Evolutionary conservation across 2,888 invertebrate species (phyloP), one percentile per base, ranked within the genome.

Genomic region (Ligdia adustata): DNA sequence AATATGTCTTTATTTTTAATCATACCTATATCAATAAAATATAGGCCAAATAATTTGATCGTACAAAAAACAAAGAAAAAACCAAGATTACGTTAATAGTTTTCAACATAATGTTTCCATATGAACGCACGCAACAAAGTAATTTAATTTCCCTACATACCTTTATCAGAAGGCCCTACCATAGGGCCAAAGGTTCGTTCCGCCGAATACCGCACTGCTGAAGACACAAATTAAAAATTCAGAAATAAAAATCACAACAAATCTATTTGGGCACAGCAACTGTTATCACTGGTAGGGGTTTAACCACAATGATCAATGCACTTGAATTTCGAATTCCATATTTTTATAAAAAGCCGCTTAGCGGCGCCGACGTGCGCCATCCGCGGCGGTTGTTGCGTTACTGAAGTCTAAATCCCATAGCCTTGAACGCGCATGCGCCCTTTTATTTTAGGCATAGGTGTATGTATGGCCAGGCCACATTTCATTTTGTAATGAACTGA

Each of bases 401-500:
- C 85, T 86, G 74, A 72, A 62, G 69, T 70, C 5, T 5, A 4
- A 16, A 22, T n/a, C 59, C 50, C 51, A 45, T 60, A 57, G 60
- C 49, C 49, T 57, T 50, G 49, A 50, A 57, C 56, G 65, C 87
- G 86, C 88, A 81, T 81, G 88, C 88, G 87, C 67, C 32, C 38
- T 62, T n/a, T n/a, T 33, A 12, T 9, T 9, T n/a, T 24, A 9
- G 24, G 3, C 14, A n/a, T 27, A 27, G 16, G 65, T 43, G n/a
- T 6, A n/a, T n/a, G 39, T 49, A 44, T 49, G 68, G 69, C 70
- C 66, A 66, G 62, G 58, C 61, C 62, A 78, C 77, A 79, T 83
- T 82, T 79, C 75, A 78, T 77, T 76, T 76, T 76, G 77, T 78
- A 82, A 83, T 81, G 76, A 78, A 83, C 78, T 75, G 70, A 73